Base-by-base conservation (phyloP, 2,888 invertebrate species). In the Diachrysia chrysitis region DNA sequence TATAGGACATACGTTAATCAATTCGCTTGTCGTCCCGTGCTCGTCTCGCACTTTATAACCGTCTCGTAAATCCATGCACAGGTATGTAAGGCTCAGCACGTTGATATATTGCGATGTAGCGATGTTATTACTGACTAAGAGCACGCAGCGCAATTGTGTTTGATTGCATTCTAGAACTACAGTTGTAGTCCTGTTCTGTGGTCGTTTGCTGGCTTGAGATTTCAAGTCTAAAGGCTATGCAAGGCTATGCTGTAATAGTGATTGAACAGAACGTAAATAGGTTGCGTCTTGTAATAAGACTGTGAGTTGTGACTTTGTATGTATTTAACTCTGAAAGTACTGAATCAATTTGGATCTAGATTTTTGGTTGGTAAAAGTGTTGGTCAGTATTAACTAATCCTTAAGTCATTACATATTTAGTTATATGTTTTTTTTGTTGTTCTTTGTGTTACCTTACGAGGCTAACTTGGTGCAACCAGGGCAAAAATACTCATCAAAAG, bases 61-160 rank as follows among this genome's bases (percentile, higher is more conserved):
- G 9, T 7, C 10, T 37, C 9, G 12, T 46, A 48, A 59, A 64
- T 75, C 59, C n/a, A 21, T 53, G 51, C 54, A 23, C 65, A 76
- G 63, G 66, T 71, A 78, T 63, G 48, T 48, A 53, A 56, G 35
- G 55, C 35, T 53, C 37, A 17, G 16, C 32, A 10, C 23, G 42
- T 16, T 48, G 29, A 75, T 78, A 64, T 59, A 75, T 64, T 32
- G 53, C 55, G 32, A 54, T 69, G 53, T 69, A 57, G 55, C 58
- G 46, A 58, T 51, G 56, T 63, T 61, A 62, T 79, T 75, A 74
- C 58, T 32, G 21, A 32, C 37, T 62, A 21, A 70, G 71, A 54
- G 69, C 17, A 56, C 25, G 61, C 64, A 62, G 17, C 17, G 75
- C 65, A 60, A 70, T 75, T 68, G 65, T 48, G 56, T 35, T 66